Percentiles rank a stretch among this genome's conserved stretches.
Evolutionary conservation across 2,888 invertebrate genomes (phyloP).

Genomic region (Ferdinandea cuprea): DNA sequence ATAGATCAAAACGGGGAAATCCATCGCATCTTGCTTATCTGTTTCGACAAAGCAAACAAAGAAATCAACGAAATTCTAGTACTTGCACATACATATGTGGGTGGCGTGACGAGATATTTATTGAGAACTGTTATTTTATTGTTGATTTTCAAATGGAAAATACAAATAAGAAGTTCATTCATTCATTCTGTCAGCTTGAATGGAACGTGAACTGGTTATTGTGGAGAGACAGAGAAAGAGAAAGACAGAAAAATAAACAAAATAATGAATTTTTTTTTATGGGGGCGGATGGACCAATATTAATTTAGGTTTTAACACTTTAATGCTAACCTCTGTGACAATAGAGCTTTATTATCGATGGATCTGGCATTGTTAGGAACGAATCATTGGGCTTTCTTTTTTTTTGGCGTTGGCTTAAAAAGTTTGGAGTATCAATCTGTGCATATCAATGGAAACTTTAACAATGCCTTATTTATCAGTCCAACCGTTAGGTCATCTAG

Average conservation of each 20-base stretch:
- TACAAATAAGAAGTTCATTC: conserved; percentile 58
- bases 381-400: too few species aligned
- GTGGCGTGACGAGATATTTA: conserved; percentile 65
- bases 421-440: too few species aligned
- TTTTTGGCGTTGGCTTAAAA: too few species aligned
- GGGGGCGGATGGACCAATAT: conserved; percentile 16
- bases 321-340: conserved; percentile 21
- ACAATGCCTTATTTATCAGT: too few species aligned
- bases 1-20: conserved; percentile 49
- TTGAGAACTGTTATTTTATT: conserved; percentile 33
- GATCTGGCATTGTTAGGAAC: too few species aligned
- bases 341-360: conserved; percentile 1
- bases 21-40: conserved; percentile 39
- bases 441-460: too few species aligned
- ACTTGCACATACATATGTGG: conserved; percentile 54
- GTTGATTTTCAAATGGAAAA: conserved; percentile 20
- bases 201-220: conserved; percentile 10
- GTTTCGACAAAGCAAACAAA: conserved; percentile 7
- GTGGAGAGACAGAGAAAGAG: neutral
- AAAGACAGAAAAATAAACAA: conserved; percentile 7
- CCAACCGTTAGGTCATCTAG: too few species aligned
- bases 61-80: too few species aligned
- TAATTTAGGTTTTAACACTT: conserved; percentile 46
- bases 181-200: conserved; percentile 68
- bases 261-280: neutral